Percentiles rank a stretch among this genome's conserved stretches.
Conservation (phyloP, 1,140 invertebrate species). For the Dinoponera quadriceps region DNA sequence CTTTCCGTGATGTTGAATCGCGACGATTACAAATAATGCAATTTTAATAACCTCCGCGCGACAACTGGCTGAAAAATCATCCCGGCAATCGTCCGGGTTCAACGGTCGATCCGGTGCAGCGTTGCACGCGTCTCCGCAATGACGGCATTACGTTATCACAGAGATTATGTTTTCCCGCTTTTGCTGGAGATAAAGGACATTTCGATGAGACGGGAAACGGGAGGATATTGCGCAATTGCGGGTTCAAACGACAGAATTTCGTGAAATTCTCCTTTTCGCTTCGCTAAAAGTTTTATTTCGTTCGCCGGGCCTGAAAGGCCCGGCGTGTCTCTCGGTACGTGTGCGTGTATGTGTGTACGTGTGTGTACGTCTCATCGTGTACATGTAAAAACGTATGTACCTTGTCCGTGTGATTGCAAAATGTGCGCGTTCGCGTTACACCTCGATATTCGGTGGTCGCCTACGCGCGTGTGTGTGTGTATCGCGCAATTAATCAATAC, state of each 20-base stretch:
- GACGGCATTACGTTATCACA: background rate
- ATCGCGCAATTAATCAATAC: slow-evolving; percentile 76
- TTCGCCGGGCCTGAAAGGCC: slow-evolving; percentile 64
- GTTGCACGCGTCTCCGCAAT: background rate
- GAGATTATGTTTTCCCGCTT: background rate
- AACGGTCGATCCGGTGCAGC: background rate
- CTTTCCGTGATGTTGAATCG: no score
- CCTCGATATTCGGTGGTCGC: slow-evolving; percentile 79
- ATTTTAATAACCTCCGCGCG: background rate
- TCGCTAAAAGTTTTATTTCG: slow-evolving; percentile 85
- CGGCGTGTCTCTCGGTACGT: slow-evolving; percentile 48
- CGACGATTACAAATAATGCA: background rate
- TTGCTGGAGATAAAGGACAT: background rate
- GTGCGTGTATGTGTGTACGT: slow-evolving; percentile 51
- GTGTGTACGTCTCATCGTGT: slow-evolving; percentile 9
- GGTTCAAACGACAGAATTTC: slow-evolving; percentile 1
- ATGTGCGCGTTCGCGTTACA: slow-evolving; percentile 78
- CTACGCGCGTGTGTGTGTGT: slow-evolving; percentile 63
- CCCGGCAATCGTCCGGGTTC: slow-evolving; percentile 14
- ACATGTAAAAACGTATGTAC: background rate
- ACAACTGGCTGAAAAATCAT: slow-evolving; percentile 35
- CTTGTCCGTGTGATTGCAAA: slow-evolving; percentile 1
- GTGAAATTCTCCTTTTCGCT: slow-evolving; percentile 65
- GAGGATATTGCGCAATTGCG: background rate
- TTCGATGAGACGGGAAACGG: background rate